Evolutionary conservation across 1,140 invertebrate species (phyloP).

Genomic region (Bombus superbus): DNA sequence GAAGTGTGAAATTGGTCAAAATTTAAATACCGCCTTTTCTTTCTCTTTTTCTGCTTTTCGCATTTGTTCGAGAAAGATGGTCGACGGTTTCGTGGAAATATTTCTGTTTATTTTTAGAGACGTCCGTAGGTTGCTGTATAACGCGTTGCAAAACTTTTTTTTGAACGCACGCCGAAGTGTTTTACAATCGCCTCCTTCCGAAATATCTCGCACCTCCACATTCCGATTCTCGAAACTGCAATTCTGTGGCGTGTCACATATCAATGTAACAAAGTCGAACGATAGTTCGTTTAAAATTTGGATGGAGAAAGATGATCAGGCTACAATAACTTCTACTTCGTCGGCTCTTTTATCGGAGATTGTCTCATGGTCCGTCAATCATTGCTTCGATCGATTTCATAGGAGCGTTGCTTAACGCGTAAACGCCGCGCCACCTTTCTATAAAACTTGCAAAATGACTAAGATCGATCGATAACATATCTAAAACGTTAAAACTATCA

Average conservation of each 20-base stretch:
- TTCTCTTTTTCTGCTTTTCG: neutral
- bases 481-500: neutral
- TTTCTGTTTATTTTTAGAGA: slow-evolving; percentile 43
- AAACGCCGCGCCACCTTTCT: neutral
- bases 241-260: neutral
- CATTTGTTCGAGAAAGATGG: neutral
- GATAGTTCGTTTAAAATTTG: neutral
- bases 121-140: neutral
- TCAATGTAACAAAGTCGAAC: neutral
- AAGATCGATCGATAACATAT: neutral
- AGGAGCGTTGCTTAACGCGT: neutral
- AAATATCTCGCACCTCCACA: neutral
- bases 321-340: neutral
- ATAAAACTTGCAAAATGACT: neutral
- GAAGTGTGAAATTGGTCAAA: neutral
- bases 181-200: neutral
- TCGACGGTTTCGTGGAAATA: slow-evolving; percentile 12
- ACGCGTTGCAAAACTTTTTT: slow-evolving; percentile 23
- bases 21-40: neutral
- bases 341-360: neutral
- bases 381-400: neutral
- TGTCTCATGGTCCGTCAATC: neutral
- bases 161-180: slow-evolving; percentile 4
- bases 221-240: neutral
- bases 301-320: neutral